Percentiles rank a stretch among this genome's conserved stretches.
Conservation (phyloP, 2,797 vertebrate genomes). For the Tinamus major region DNA sequence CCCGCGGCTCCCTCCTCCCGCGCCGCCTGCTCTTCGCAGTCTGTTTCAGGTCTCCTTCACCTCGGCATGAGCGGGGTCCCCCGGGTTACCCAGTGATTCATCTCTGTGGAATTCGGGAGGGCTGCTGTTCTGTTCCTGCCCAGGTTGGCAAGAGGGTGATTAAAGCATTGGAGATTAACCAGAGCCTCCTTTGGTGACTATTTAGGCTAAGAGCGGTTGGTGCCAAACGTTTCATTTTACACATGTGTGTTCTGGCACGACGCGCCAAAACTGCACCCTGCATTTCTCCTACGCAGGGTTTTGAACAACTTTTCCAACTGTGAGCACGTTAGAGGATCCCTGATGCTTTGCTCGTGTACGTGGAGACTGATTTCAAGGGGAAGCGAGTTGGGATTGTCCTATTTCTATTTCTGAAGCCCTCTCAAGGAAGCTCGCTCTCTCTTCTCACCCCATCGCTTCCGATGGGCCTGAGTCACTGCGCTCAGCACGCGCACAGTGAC, state of each 20-base stretch:
- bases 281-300: fast-evolving
- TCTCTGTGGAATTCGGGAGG: conserved; percentile 39
- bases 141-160: not conserved
- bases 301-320: conserved; percentile 21
- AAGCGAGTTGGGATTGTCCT: conserved; percentile 38
- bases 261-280: not conserved
- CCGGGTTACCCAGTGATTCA: conserved; percentile 27
- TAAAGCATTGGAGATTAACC: not conserved
- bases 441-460: conserved; percentile 74
- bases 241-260: not conserved
- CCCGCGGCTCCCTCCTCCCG: not conserved
- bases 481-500: conserved; percentile 14
- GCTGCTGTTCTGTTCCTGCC: conserved; percentile 18
- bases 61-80: conserved; percentile 8
- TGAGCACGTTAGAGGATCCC: not conserved
- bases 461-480: conserved; percentile 56
- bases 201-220: not conserved
- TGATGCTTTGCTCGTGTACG: not conserved
- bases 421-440: conserved; percentile 45
- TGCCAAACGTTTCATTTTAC: not conserved
- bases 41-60: conserved; percentile 24
- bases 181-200: conserved; percentile 15
- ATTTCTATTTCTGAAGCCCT: conserved; percentile 61
- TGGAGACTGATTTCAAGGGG: conserved; percentile 32
- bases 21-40: not conserved